Evolutionary conservation across 2,113 vertebrate species (phyloP), one percentile per base, ranked within the genome.

Genomic region (Poicephalus gulielmi): DNA sequence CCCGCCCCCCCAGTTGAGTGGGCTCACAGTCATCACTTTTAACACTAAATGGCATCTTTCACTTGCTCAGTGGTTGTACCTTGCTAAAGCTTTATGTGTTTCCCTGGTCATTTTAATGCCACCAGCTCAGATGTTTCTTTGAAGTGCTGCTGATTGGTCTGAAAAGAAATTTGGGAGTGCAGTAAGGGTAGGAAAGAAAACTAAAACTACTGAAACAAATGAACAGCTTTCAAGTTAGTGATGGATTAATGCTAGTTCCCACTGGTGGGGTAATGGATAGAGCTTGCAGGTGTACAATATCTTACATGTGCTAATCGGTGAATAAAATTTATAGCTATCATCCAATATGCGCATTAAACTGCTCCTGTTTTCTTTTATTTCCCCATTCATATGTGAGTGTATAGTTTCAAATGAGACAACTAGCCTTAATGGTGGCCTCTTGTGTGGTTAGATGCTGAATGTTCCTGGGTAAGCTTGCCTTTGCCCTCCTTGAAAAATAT

Each of bases 91-190:
- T 96, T 88, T 96, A 33, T 96, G 49, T 78, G 52, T 67, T 57
- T 95, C 28, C 77, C 27, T 92, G 94, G 88, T 95, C 68, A 81
- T 88, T 97, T 92, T 90, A 96, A 88, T 96, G 79, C 90, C 71
- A 96, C 71, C 91, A 76, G 49, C 62, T 93, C 88, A 85, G 70
- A 87, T 91, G 66, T 90, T 94, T 85, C 94, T 96, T 97, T 95
- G 73, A 93, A 94, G 70, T 70, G 44, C 73, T 93, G 17, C 81
- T 80, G 81, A 64, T 96, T 93, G 92, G 49, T 85, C 28, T 96
- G 88, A 87, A 97, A 95, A 84, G 75, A 96, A 95, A 79, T 89
- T 83, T 90, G 75, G 77, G 44, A 85, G 78, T 33, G 23, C 67
- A 76, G 67, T 70, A 70, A 84, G 31, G 7, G 4, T 76, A 59